phyloP scores from a whole-genome alignment of 2,797 vertebrate species.

The Paratrypauchen microcephalus region DNA sequence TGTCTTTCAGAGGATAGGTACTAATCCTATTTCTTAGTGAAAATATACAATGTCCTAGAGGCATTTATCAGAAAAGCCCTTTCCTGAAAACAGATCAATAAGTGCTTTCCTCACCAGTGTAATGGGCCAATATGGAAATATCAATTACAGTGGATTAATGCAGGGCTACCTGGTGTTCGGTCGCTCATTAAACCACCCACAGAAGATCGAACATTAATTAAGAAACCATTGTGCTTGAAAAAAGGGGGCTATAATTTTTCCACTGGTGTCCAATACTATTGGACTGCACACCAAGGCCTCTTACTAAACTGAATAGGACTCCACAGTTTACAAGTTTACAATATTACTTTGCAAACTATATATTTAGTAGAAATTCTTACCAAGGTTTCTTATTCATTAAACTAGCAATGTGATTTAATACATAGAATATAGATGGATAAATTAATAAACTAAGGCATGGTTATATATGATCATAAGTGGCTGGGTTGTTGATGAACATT shows the following conservation, averaged over 20 bases:
- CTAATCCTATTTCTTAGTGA: background rate
- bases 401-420: background rate
- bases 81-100: conserved; percentile 46
- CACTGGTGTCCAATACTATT: conserved; percentile 31
- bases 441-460: no score
- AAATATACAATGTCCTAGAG: background rate
- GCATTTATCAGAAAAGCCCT: conserved; percentile 42
- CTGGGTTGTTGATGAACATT: no score
- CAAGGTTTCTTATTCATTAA: background rate
- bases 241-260: conserved; percentile 14
- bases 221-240: conserved; percentile 20
- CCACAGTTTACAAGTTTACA: background rate
- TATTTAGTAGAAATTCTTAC: background rate
- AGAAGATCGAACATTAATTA: conserved; percentile 66
- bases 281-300: conserved; percentile 18
- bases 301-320: conserved; percentile 28
- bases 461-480: no score
- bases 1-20: background rate
- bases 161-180: conserved; percentile 20
- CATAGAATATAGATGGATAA: background rate
- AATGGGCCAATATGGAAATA: conserved; percentile 42
- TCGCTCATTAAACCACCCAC: conserved; percentile 59
- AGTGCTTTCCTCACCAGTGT: conserved; percentile 39
- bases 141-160: conserved; percentile 52
- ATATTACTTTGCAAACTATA: background rate